Evolutionary conservation across 2,888 invertebrate species (phyloP).

Genomic region (Pardosa pseudoannulata): DNA sequence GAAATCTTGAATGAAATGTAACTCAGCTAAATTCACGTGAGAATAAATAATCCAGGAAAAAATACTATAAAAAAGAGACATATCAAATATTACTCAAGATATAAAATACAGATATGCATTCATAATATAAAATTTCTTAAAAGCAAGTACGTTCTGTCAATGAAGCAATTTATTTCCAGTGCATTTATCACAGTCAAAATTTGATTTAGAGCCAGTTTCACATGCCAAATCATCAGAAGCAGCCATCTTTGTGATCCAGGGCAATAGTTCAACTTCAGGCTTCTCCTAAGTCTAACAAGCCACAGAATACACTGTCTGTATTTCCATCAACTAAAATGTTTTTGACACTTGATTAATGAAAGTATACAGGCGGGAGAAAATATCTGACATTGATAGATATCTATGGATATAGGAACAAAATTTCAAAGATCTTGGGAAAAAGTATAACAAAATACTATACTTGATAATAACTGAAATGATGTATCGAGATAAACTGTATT

Average conservation of each 20-base stretch:
- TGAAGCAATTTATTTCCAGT: background rate
- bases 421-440: background rate
- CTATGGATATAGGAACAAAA: background rate
- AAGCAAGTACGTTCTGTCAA: background rate
- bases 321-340: background rate
- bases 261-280: background rate
- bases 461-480: conserved; percentile 12
- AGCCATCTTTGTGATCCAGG: background rate
- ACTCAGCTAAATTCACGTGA: no score
- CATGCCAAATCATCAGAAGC: background rate
- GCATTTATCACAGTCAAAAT: background rate
- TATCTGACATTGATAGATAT: conserved; percentile 7
- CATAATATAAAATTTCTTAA: no score
- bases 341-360: conserved; percentile 17
- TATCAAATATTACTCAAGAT: no score
- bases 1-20: no score
- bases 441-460: background rate
- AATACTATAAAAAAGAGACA: no score
- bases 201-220: background rate
- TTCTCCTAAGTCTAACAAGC: no score
- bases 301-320: background rate
- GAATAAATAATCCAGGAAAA: no score
- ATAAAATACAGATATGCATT: no score
- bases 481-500: conserved; percentile 2
- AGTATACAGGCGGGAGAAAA: conserved; percentile 9